These are phyloP conservation scores for Trichogramma evanescens DNA, from an alignment of 2,888 invertebrate species.

Conservation along the genomic window DNA sequence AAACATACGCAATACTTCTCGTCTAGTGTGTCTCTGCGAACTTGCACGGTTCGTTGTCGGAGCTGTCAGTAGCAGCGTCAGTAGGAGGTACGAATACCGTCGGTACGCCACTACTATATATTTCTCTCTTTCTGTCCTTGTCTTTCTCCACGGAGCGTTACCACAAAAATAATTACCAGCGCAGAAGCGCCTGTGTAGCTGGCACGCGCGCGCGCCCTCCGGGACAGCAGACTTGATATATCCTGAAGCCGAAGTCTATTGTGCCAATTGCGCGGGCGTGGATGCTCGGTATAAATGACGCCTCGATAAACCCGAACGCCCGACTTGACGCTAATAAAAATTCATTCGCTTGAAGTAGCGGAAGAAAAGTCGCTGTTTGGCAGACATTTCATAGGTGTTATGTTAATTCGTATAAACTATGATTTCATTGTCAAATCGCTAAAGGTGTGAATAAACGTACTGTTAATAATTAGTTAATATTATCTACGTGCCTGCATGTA, in stretches of 20 bases:
- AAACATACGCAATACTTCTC: too few species aligned
- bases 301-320: slow-evolving; percentile 37
- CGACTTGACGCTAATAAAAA: slow-evolving; percentile 37
- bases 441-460: too few species aligned
- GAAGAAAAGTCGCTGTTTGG: too few species aligned
- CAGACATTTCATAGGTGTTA: too few species aligned
- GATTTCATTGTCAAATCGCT: too few species aligned
- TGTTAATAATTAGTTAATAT: too few species aligned
- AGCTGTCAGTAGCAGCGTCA: slow-evolving; percentile 37
- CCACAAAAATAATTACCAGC: slow-evolving; percentile 44
- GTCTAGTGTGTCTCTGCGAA: too few species aligned
- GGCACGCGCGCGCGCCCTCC: slow-evolving; percentile 1
- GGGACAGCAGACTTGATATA: not conserved
- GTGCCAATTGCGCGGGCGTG: slow-evolving; percentile 37
- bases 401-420: too few species aligned
- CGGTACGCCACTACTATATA: too few species aligned
- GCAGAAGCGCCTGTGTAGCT: slow-evolving; percentile 11
- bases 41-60: slow-evolving; percentile 19
- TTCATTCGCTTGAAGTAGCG: slow-evolving; percentile 36
- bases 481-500: too few species aligned
- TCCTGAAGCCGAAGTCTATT: slow-evolving; percentile 32
- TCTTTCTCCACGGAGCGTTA: not conserved
- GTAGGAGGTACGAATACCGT: too few species aligned
- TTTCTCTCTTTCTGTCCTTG: not conserved
- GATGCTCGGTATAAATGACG: slow-evolving; percentile 21